These are phyloP conservation scores for Neocrepidodera transversa DNA, from an alignment of 2,888 invertebrate genomes.

Conservation along the genomic window DNA sequence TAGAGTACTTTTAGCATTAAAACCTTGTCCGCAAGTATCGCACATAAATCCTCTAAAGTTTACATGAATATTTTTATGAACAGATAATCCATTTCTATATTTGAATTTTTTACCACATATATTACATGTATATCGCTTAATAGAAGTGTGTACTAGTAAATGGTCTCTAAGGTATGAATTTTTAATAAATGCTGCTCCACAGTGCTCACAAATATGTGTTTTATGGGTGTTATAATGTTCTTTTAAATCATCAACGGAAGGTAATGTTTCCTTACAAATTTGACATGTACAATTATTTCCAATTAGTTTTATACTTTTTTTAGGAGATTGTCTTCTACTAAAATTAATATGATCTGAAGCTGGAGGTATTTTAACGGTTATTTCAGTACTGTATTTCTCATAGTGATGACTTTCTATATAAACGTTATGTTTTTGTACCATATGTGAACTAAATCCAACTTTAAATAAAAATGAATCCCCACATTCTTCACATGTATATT, in stretches of 20 bases:
- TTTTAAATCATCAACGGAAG: slow-evolving; percentile 22
- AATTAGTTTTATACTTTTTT: background rate
- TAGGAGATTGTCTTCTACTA: slow-evolving; percentile 10
- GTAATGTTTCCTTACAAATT: slow-evolving; percentile 28
- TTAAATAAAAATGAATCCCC: slow-evolving; percentile 33
- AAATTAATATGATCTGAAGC: slow-evolving; percentile 18
- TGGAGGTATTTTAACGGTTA: slow-evolving; percentile 29
- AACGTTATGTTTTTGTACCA: slow-evolving; percentile 30
- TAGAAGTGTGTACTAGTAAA: slow-evolving; percentile 42
- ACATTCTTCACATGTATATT: slow-evolving; percentile 31
- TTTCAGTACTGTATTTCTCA: slow-evolving; percentile 27
- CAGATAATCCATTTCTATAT: slow-evolving; percentile 46
- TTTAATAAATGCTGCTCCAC: slow-evolving; percentile 41
- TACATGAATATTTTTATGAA: slow-evolving; percentile 48
- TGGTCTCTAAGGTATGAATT: slow-evolving; percentile 43
- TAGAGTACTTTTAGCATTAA: slow-evolving; percentile 48
- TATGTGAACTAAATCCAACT: slow-evolving; percentile 33
- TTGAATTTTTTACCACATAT: slow-evolving; percentile 49
- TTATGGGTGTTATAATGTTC: slow-evolving; percentile 39
- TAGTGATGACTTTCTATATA: slow-evolving; percentile 26
- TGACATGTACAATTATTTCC: slow-evolving; percentile 22
- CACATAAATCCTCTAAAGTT: slow-evolving; percentile 48
- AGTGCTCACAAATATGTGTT: slow-evolving; percentile 41
- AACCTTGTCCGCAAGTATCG: slow-evolving; percentile 49
- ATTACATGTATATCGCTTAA: slow-evolving; percentile 45